A percentile compares a stretch with the other conserved stretches of the same genome.
Conservation (phyloP, 1,140 invertebrate species). For the Bombus haemorrhoidalis region DNA sequence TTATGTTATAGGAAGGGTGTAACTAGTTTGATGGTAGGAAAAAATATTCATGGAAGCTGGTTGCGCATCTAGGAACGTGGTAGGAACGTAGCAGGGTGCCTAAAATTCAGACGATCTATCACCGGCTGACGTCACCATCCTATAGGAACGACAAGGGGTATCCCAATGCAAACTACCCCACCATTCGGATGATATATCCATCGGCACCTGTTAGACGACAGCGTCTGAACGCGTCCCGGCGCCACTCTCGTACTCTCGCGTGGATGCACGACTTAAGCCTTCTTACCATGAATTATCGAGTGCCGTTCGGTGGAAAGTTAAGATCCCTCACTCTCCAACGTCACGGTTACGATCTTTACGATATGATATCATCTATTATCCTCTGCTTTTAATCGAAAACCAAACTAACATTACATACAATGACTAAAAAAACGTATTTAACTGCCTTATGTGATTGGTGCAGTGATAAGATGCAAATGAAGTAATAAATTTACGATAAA, state of each 20-base stretch:
- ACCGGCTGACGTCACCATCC: slow-evolving; percentile 59
- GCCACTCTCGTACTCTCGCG: slow-evolving; percentile 60
- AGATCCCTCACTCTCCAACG: neutral
- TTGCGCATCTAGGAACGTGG: slow-evolving; percentile 31
- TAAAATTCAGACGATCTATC: slow-evolving; percentile 70
- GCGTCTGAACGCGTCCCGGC: slow-evolving; percentile 64
- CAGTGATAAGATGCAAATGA: too few species aligned
- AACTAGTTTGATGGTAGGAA: neutral
- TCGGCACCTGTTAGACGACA: slow-evolving; percentile 73
- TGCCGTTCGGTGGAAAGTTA: slow-evolving; percentile 50
- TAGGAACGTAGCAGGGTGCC: slow-evolving; percentile 40
- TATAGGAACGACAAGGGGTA: slow-evolving; percentile 50
- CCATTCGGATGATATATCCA: slow-evolving; percentile 71
- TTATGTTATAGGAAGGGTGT: neutral
- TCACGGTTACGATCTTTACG: neutral
- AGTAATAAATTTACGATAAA: too few species aligned
- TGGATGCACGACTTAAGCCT: slow-evolving; percentile 68
- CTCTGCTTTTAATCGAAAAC: too few species aligned
- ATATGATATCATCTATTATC: neutral
- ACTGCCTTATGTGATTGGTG: too few species aligned
- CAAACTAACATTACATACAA: too few species aligned
- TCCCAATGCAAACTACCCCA: slow-evolving; percentile 66
- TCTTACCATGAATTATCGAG: slow-evolving; percentile 71
- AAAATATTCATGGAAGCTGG: slow-evolving; percentile 52
- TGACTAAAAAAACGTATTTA: too few species aligned